These are phyloP conservation scores for Vulpes ferrilata DNA, from an alignment of 2,113 vertebrate species.

Conservation along the genomic window DNA sequence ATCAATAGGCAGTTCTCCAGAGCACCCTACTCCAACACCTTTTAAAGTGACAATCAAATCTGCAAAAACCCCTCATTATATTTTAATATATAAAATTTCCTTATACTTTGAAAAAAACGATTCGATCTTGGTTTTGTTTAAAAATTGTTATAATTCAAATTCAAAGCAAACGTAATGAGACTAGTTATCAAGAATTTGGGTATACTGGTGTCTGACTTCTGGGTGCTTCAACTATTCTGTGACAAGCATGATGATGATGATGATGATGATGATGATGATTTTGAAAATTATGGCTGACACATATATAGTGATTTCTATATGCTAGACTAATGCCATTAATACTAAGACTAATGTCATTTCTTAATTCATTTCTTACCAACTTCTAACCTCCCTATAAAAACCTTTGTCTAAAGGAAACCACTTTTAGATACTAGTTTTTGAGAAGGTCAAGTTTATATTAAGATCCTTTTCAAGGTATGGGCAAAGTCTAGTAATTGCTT, in stretches of 20 bases:
- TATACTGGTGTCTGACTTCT: background rate
- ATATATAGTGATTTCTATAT: background rate
- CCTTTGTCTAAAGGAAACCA: background rate
- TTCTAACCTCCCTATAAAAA: background rate
- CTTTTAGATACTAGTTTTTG: background rate
- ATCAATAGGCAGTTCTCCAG: conserved; percentile 82
- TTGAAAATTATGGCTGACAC: background rate
- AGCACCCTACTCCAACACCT: conserved; percentile 68
- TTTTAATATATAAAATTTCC: conserved; percentile 70
- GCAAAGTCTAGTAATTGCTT: conserved; percentile 15
- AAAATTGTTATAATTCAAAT: conserved; percentile 50
- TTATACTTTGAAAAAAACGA: background rate
- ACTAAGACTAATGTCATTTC: background rate
- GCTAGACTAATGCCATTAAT: background rate
- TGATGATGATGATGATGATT: background rate
- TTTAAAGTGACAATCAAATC: conserved; percentile 71
- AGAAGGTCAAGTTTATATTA: conserved; percentile 34
- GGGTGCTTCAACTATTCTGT: background rate
- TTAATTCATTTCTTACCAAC: background rate
- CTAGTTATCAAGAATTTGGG: background rate
- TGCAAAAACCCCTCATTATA: conserved; percentile 63
- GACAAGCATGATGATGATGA: background rate
- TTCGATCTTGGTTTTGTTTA: conserved; percentile 53
- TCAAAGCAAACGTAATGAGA: conserved; percentile 41
- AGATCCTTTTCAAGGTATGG: background rate